Conservation (phyloP, 2,113 vertebrate species). For the Seriola rivoliana region DNA sequence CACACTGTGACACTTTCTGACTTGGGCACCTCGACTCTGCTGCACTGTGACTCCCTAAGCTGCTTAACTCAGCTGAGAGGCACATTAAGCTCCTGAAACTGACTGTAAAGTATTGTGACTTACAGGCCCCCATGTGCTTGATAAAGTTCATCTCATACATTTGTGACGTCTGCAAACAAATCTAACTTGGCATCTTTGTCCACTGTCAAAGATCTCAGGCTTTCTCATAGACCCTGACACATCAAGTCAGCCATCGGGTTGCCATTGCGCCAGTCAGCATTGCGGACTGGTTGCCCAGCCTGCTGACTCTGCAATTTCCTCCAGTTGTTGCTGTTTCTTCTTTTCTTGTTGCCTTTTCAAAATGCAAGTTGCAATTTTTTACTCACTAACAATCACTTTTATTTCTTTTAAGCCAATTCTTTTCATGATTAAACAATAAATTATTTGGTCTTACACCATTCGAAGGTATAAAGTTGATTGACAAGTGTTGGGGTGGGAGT, state of each 20-base stretch:
- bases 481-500: slow-evolving; percentile 1
- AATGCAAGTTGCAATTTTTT: background rate
- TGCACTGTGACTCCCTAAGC: slow-evolving; percentile 40
- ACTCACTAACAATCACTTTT: background rate
- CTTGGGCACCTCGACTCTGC: slow-evolving; percentile 14
- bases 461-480: slow-evolving; percentile 11
- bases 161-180: background rate
- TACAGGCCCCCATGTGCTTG: background rate
- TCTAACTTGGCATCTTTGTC: background rate
- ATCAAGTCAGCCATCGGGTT: background rate
- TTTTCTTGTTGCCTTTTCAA: background rate
- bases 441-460: background rate
- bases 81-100: slow-evolving; percentile 14
- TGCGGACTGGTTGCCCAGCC: background rate
- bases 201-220: no score
- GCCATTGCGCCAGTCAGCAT: no score
- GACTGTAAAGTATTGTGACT: background rate
- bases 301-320: background rate
- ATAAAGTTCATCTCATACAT: slow-evolving; percentile 1
- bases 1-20: slow-evolving; percentile 40
- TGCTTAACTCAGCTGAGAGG: slow-evolving; percentile 29
- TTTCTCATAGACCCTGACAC: background rate
- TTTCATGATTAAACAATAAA: background rate
- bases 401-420: background rate
- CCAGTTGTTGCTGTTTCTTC: background rate